Percentiles rank a stretch among this genome's conserved stretches.
Evolutionary conservation across 2,888 invertebrate genomes (phyloP).

Genomic region (Nysson spinosus): DNA sequence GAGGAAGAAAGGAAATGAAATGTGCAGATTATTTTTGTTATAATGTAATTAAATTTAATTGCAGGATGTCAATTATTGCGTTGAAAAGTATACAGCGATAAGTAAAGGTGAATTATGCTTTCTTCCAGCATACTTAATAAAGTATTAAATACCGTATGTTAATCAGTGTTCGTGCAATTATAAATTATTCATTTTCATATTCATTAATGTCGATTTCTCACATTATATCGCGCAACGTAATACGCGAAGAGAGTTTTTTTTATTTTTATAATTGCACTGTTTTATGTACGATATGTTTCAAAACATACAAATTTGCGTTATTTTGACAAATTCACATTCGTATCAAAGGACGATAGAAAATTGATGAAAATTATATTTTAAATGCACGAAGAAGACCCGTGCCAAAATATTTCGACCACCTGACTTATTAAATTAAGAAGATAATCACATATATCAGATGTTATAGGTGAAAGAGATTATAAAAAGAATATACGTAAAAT

Average conservation of each 20-base stretch:
- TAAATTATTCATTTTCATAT: too few relatives aligned
- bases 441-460: constrained; percentile 25
- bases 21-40: constrained; percentile 12
- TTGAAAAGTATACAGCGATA: not conserved
- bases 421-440: constrained; percentile 9
- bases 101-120: too few relatives aligned
- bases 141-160: constrained; percentile 22
- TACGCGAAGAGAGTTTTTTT: too few relatives aligned
- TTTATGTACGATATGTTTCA: too few relatives aligned
- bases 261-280: too few relatives aligned
- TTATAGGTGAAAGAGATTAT: constrained; percentile 36
- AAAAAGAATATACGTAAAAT: constrained; percentile 26
- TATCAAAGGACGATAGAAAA: constrained; percentile 16
- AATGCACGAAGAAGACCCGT: constrained; percentile 33
- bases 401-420: constrained; percentile 43
- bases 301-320: constrained; percentile 8
- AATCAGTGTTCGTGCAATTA: constrained; percentile 25
- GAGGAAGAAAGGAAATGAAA: constrained; percentile 9
- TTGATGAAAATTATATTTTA: constrained; percentile 15
- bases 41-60: not conserved
- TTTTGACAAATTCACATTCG: constrained; percentile 14
- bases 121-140: constrained; percentile 27
- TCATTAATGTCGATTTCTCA: too few relatives aligned
- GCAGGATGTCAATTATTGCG: not conserved
- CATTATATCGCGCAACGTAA: too few relatives aligned